Base-by-base conservation (phyloP, 2,797 vertebrate species). In the Melanotaenia nigrans region DNA sequence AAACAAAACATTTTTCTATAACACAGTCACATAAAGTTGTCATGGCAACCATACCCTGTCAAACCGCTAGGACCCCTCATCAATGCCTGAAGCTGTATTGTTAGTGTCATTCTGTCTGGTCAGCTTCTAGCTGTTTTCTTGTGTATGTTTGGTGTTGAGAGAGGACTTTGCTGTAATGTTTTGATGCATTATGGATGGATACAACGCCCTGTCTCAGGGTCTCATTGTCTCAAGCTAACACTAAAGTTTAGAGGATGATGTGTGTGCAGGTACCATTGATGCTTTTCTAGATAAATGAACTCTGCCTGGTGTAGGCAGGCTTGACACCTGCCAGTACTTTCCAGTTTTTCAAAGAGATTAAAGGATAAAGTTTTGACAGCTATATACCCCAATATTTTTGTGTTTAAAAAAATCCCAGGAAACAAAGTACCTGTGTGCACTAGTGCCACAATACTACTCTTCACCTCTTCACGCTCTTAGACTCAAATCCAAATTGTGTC, bases 291-390 rank as follows among this genome's bases (percentile, higher is more conserved):
- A 24, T 70, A 63, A 69, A 61, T 22, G 3, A 60, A 36, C 28
- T 51, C 36, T 38, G 10, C 25, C 65, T 30, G 45, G 13, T 47
- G 55, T 7, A 20, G 33, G 16, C 22, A 38, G 53, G 22, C 25
- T 30, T 40, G 32, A 78, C 45, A 65, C 32, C 58, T 54, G 22
- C 53, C 61, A 42, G 0, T 47, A 54, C 28, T 64, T 67, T 64
- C 45, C 42, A 58, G 42, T 57, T 13, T 49, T 58, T 67, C 28
- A 3, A n/a, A 68, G 40, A 68, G 40, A 56, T 57, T 32, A 36
- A 68, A 73, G 28, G 35, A 53, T 11, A 55, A 33, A 3, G 4
- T 28, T 61, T 42, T 57, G 54, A 67, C 65, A 30, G 49, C 14
- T 33, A 32, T 45, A 47, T 38, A 32, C 53, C 20, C 54, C 1